phyloP scores from a whole-genome alignment of 2,113 vertebrate species.

The Actenoides hombroni region DNA sequence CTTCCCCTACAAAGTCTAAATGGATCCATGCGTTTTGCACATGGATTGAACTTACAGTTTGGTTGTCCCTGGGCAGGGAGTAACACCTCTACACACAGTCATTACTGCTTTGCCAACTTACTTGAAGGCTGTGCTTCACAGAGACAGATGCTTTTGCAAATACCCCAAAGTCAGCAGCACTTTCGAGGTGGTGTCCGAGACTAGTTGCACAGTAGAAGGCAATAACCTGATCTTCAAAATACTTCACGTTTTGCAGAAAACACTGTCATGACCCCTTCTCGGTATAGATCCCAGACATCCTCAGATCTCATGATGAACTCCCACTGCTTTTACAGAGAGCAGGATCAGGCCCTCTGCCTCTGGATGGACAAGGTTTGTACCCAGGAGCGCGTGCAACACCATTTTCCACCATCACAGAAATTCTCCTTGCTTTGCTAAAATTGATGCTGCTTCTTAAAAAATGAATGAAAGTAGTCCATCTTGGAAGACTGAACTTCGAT shows the following conservation, averaged over 20 bases:
- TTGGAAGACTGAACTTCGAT: neutral
- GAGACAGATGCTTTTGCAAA: neutral
- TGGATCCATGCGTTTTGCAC: neutral
- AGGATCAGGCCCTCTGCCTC: neutral
- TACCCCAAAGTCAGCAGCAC: neutral
- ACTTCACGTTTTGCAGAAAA: neutral
- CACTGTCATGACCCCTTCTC: neutral
- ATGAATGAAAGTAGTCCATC: neutral
- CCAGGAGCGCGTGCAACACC: fast-evolving
- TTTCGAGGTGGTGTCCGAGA: neutral
- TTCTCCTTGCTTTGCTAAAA: neutral
- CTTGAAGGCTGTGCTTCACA: neutral
- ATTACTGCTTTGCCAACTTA: neutral
- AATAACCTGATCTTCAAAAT: neutral
- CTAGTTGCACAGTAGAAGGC: neutral
- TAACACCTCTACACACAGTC: neutral
- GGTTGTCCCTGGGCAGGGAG: neutral
- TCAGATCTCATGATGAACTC: neutral
- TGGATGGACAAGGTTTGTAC: neutral
- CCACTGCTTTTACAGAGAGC: neutral
- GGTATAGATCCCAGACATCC: neutral
- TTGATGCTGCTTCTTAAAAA: neutral
- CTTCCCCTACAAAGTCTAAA: neutral
- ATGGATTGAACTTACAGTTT: neutral
- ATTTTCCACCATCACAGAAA: neutral